Percentiles rank a stretch among this genome's conserved stretches.
Conservation (phyloP, 1,140 invertebrate species). For the Dufourea novaeangliae region DNA sequence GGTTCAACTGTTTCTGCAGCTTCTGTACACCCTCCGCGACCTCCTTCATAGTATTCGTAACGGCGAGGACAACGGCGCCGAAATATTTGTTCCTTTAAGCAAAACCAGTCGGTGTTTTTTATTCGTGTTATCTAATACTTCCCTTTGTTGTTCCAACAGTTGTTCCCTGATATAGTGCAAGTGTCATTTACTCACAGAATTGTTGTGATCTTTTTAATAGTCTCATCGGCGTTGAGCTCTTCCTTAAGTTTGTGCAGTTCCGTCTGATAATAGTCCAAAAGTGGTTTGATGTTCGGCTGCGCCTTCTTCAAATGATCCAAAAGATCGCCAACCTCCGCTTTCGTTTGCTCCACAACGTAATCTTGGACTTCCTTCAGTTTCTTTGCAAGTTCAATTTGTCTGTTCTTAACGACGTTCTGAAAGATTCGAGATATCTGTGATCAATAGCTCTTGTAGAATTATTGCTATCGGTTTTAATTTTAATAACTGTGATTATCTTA, state of each 20-base stretch:
- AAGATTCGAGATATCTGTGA: background rate
- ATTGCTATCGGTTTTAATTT: too few relatives aligned
- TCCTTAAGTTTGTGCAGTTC: conserved; percentile 84
- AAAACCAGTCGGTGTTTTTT: background rate
- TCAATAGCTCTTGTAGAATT: too few relatives aligned
- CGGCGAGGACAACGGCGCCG: conserved; percentile 72
- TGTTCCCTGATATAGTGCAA: too few relatives aligned
- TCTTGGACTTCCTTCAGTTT: conserved; percentile 78
- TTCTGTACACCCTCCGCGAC: conserved; percentile 70
- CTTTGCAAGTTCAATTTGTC: conserved; percentile 66
- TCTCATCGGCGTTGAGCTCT: conserved; percentile 86
- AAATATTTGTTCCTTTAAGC: conserved; percentile 80
- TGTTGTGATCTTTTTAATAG: conserved; percentile 85
- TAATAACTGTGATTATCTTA: too few relatives aligned
- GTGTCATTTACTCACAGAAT: conserved; percentile 82
- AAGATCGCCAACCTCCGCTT: conserved; percentile 74
- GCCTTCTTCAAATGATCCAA: conserved; percentile 82
- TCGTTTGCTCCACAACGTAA: conserved; percentile 72
- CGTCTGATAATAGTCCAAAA: conserved; percentile 82
- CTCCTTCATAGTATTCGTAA: conserved; percentile 78
- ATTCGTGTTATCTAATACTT: background rate
- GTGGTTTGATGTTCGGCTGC: conserved; percentile 83
- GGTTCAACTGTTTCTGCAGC: conserved; percentile 78
- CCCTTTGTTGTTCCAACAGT: background rate
- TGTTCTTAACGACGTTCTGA: conserved; percentile 63